These are phyloP conservation scores for Caloenas nicobarica DNA, from an alignment of 2,113 vertebrate species.

Conservation along the genomic window DNA sequence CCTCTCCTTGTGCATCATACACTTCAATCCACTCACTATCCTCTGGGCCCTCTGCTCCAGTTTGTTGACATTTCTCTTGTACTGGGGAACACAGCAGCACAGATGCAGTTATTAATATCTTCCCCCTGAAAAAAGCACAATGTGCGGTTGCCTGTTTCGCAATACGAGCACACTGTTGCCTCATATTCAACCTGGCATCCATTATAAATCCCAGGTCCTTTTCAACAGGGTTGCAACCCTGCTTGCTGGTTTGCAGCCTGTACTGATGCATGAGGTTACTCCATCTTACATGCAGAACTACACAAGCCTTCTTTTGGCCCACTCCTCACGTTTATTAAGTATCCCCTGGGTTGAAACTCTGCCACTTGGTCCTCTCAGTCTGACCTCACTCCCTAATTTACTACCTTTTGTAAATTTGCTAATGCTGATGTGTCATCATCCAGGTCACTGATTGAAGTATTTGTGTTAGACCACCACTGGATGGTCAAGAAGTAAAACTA, in stretches of 20 bases:
- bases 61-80: background rate
- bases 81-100: background rate
- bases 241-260: background rate
- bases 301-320: background rate
- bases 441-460: background rate
- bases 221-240: background rate
- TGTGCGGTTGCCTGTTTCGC: background rate
- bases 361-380: background rate
- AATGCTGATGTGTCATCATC: background rate
- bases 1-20: background rate
- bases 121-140: background rate
- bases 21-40: background rate
- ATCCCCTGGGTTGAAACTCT: background rate
- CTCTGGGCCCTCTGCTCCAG: background rate
- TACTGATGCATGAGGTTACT: background rate
- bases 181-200: background rate
- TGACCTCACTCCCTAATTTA: background rate
- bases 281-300: background rate
- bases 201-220: background rate
- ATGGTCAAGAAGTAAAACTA: background rate
- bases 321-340: background rate
- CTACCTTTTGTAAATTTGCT: background rate
- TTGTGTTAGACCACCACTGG: background rate
- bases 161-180: background rate
- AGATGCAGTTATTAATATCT: background rate